phyloP scores from a whole-genome alignment of 2,113 vertebrate genomes.

The Sturnus vulgaris region DNA sequence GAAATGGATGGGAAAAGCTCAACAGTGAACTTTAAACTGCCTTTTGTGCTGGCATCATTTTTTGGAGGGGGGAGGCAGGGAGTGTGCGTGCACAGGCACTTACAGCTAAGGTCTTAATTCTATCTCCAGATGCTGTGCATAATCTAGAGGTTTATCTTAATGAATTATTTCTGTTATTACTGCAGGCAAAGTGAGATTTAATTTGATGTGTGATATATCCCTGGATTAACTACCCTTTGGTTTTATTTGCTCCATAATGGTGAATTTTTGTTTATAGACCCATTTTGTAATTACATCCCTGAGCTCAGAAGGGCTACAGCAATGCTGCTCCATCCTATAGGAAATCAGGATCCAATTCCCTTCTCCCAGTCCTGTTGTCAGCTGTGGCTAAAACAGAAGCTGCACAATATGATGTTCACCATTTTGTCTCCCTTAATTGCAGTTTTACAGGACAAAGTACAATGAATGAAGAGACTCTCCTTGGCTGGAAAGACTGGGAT shows the following conservation, averaged over 20 bases:
- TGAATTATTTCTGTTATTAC: slow-evolving; percentile 72
- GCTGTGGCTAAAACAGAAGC: slow-evolving; percentile 41
- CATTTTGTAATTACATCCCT: slow-evolving; percentile 66
- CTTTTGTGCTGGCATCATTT: slow-evolving; percentile 15
- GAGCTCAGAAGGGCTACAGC: slow-evolving; percentile 22
- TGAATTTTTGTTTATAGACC: slow-evolving; percentile 66
- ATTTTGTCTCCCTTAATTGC: slow-evolving; percentile 12
- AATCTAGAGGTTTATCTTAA: slow-evolving; percentile 71
- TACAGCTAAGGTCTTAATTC: slow-evolving; percentile 62
- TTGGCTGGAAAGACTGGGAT: background rate
- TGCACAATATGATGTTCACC: slow-evolving; percentile 30
- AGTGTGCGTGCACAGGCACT: slow-evolving; percentile 1
- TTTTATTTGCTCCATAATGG: slow-evolving; percentile 64
- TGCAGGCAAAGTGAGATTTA: slow-evolving; percentile 67
- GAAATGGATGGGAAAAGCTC: slow-evolving; percentile 19
- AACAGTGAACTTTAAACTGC: background rate
- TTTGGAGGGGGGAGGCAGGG: slow-evolving; percentile 10
- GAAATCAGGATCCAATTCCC: slow-evolving; percentile 41
- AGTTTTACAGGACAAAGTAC: slow-evolving; percentile 10
- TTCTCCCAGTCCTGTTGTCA: slow-evolving; percentile 48
- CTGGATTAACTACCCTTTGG: slow-evolving; percentile 64
- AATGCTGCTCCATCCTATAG: slow-evolving; percentile 7
- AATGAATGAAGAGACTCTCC: background rate
- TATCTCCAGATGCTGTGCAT: slow-evolving; percentile 65
- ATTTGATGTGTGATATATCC: slow-evolving; percentile 69